Evolutionary conservation across 1,140 invertebrate genomes (phyloP), one percentile per base, ranked within the genome.

Genomic region (Danaus plexippus): DNA sequence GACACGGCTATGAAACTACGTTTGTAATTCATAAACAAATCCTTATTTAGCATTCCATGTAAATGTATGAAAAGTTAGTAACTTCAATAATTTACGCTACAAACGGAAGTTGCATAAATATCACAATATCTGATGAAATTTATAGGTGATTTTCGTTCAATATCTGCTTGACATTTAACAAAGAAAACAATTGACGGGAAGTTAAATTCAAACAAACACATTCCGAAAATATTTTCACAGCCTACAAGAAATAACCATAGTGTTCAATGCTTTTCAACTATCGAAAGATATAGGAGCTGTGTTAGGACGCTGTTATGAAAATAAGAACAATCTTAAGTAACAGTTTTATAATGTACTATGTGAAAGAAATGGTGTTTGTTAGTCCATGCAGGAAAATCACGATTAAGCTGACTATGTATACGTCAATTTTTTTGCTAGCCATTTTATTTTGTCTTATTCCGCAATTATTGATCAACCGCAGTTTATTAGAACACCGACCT

Each of bases 321-420:
- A 52, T 61, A 8, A 53, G 43, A 15, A 58, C 51, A 51, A 51
- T 55, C 40, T 40, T 57, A 44, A 60, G 51, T 13, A 60, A 61
- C 49, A 13, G 45, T 47, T 9, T 59, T 13, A 48, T 49, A 9
- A 75, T 71, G 13, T 80, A 78, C 51, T 57, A 78, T 11, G 59
- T 78, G 1, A 78, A 70, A 52, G 77, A 82, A 54, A 77, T 82
- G 71, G 49, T 73, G 7, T 71, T 74, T 50, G 67, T 76, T 11
- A 71, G 47, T 41, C 63, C 63, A n/a, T 69, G 58, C n/a, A 75
- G 59, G 54, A 77, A 69, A 49, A 56, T 61, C 7, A 7, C 67
- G 8, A 54, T 66, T 9, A 77, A 67, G 57, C 54, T 69, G 9
- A 46, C 22, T 11, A 15, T 73, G 32, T 72, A 63, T 15, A 47